Evolutionary conservation across 2,888 invertebrate species (phyloP), one percentile per base, ranked within the genome.

Genomic region (Molanna angustata): DNA sequence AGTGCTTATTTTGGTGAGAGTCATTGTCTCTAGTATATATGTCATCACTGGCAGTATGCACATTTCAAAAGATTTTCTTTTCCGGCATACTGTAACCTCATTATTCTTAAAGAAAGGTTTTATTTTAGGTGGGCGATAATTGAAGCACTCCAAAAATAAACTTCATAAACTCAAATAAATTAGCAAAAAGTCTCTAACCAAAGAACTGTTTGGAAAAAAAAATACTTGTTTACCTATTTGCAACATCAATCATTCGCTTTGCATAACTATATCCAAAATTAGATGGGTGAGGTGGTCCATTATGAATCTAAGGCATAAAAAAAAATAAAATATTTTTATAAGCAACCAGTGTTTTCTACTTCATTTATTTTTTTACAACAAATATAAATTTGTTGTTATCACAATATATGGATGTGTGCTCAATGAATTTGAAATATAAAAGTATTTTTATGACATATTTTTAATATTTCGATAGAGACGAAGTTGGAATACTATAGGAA

Each of bases 241-340:
- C 81, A 19, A 98, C 78, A 71, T 99, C 98, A 63, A 99, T 93
- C 78, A 98, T 81, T 62, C 99, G 82, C 71, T 99, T 99, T 0
- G 98, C 97, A 72, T 96, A 94, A 62, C 97, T 94, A 69, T 99
- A 99, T 1, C 99, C 99, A 75, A 90, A 98, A 72, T 99, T 99
- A 1, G 97, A 96, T 2, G 84, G 73, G 73, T 99, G 99, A 0
- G 99, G 98, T 1, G 97, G 94, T 0, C 99, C 98, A 72, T 92
- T 89, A 69, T 99, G 98, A 43, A 96, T 79, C 94, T 94, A 65
- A 40, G 75, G 67, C 21, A 61, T 54, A 56, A 53, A 60, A 60
- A 18, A 14, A 40, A 27, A 27, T 11, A 27, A 27, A 27, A 7
- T 7, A 27, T 27, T n/a, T n/a, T n/a, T n/a, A n/a, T n/a, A n/a